phyloP scores from a whole-genome alignment of 92 coral and sea anemone genomes.

The Ricordea florida region DNA sequence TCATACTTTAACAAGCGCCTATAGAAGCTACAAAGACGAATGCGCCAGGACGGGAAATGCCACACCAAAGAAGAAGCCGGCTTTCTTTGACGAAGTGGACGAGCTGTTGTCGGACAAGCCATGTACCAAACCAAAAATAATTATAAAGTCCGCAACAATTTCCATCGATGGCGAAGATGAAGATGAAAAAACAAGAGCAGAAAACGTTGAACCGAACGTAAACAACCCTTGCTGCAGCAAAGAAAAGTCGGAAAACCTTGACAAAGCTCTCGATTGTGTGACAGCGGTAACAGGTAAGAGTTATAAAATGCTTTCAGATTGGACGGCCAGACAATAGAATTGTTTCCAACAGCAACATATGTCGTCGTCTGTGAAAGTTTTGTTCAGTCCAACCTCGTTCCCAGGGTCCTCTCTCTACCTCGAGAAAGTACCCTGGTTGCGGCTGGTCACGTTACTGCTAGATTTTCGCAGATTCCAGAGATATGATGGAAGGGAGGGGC shows the following conservation, averaged over 20 bases:
- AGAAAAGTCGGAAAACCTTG: neutral
- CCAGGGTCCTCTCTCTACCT: too few species aligned
- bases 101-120: conserved; percentile 40
- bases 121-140: conserved; percentile 20
- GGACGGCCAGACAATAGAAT: too few species aligned
- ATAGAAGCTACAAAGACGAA: conserved; percentile 40
- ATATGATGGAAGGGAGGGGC: too few species aligned
- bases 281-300: neutral
- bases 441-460: too few species aligned
- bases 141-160: conserved; percentile 23
- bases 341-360: too few species aligned
- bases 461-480: too few species aligned
- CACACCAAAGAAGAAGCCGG: conserved; percentile 26
- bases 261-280: neutral
- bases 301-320: neutral
- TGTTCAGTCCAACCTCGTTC: too few species aligned
- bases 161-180: neutral
- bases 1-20: conserved; percentile 41
- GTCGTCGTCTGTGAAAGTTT: too few species aligned
- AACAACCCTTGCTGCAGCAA: neutral
- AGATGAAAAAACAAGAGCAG: neutral
- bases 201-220: neutral
- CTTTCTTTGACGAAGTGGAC: conserved; percentile 43
- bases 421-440: too few species aligned
- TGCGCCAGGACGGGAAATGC: conserved; percentile 37